Evolutionary conservation across 1,140 invertebrate genomes (phyloP).

Genomic region (Magallana ariakensis): DNA sequence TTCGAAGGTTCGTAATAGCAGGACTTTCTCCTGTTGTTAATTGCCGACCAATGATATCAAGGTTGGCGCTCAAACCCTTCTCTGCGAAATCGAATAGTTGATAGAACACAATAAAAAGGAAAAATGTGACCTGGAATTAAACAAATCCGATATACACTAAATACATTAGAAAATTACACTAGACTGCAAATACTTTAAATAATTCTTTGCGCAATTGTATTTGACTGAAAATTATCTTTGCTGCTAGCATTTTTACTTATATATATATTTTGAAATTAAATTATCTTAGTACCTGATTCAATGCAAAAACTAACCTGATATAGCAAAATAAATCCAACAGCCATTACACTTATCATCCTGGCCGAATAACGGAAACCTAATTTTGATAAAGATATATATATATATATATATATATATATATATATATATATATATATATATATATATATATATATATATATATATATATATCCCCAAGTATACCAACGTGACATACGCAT

Average conservation of each 20-base stretch:
- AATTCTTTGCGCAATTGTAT: no score
- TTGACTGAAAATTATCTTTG: no score
- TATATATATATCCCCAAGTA: no score
- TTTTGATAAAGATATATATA: no score
- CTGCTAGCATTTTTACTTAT: no score
- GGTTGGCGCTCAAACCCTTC: neutral
- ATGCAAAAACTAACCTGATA: conserved; percentile 24
- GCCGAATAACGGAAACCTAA: conserved; percentile 49
- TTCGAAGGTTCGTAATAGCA: neutral
- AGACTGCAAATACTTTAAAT: no score
- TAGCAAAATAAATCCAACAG: conserved; percentile 42
- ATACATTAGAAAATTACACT: neutral
- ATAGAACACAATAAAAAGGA: neutral
- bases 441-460: no score
- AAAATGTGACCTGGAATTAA: neutral
- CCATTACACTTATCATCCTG: conserved; percentile 33
- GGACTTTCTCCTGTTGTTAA: neutral
- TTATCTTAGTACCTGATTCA: no score
- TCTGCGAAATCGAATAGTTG: neutral
- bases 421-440: no score
- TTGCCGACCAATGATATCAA: neutral
- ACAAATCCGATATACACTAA: neutral
- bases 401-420: no score
- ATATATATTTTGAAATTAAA: no score
- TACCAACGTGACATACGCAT: no score